Evolutionary conservation across 1,140 invertebrate species (phyloP), one percentile per base, ranked within the genome.

Genomic region (Trinorchestia longiramus): DNA sequence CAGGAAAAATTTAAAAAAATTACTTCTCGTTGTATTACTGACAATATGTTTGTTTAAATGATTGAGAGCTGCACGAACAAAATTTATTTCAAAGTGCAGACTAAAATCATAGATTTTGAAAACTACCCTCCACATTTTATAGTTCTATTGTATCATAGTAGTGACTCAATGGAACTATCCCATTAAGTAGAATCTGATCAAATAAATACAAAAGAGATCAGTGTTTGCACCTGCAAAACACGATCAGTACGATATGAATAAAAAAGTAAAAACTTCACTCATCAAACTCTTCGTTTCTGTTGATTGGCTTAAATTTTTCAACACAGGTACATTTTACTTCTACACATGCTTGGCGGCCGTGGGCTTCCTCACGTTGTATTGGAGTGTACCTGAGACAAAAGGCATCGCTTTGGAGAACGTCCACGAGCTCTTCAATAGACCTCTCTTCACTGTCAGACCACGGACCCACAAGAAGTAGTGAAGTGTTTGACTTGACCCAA

Each of bases 311-410:
- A 11, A 41, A 90, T 90, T 96, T 96, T 97, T 97, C n/a, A 19
- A 6, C 47, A 42, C 97, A 98, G 98, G 98, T 90, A 97, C 98
- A n/a, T 98, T 98, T 97, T 98, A 97, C 97, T 97, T 98, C 57
- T 98, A 98, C 97, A 97, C 97, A 44, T 97, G 97, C 11, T 96
- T 98, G 47, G 97, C 98, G 1, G 97, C 97, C 44, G 45, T 97
- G 43, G 98, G 98, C 42, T 97, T 97, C 88, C 96, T 98, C 17
- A 96, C 98, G 40, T 97, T 98, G 95, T 97, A 97, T 44, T 97
- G 98, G 28, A 97, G 97, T 43, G 97, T 98, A 62, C 98, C 98
- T 15, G 98, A 98, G 97, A 98, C 98, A 0, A 98, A 98, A 96
- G 98, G 98, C 4, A 97, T 97, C 44, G 97, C 97, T 8, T 97